These are phyloP conservation scores for Ophioninae sp. DNA, from an alignment of 2,888 invertebrate species.

Conservation along the genomic window DNA sequence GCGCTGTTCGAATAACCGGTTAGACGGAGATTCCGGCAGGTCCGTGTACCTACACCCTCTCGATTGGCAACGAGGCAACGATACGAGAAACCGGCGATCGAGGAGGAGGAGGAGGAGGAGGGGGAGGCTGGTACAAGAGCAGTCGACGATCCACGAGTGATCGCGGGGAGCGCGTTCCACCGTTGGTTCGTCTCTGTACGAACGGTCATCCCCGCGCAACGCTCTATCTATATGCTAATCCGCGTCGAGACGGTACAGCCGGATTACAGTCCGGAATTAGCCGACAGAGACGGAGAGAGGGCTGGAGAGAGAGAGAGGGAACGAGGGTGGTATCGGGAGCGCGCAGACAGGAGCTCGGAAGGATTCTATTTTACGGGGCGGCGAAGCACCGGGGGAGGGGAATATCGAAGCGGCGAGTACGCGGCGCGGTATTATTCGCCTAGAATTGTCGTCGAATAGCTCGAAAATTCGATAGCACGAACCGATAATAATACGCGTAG, in stretches of 20 bases:
- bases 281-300: conserved; percentile 65
- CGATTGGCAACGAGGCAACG: conserved; percentile 57
- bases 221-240: conserved; percentile 81
- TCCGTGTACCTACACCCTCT: conserved; percentile 18
- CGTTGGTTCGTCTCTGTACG: not conserved
- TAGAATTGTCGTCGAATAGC: conserved; percentile 52
- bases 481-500: conserved; percentile 51
- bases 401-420: conserved; percentile 2
- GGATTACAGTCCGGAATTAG: conserved; percentile 81
- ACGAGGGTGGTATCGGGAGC: conserved; percentile 74
- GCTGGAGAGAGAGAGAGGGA: conserved; percentile 68
- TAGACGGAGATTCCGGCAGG: conserved; percentile 29
- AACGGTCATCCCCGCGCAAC: conserved; percentile 64
- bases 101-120: conserved; percentile 68
- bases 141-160: conserved; percentile 53
- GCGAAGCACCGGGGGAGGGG: conserved; percentile 29
- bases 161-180: conserved; percentile 25
- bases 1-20: conserved; percentile 33
- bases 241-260: conserved; percentile 80
- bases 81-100: no score
- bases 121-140: conserved; percentile 50
- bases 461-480: conserved; percentile 58
- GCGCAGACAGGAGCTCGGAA: conserved; percentile 70
- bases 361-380: conserved; percentile 61
- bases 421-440: conserved; percentile 50